phyloP scores from a whole-genome alignment of 2,113 vertebrate species.

The Pseudorectes ferrugineus region DNA sequence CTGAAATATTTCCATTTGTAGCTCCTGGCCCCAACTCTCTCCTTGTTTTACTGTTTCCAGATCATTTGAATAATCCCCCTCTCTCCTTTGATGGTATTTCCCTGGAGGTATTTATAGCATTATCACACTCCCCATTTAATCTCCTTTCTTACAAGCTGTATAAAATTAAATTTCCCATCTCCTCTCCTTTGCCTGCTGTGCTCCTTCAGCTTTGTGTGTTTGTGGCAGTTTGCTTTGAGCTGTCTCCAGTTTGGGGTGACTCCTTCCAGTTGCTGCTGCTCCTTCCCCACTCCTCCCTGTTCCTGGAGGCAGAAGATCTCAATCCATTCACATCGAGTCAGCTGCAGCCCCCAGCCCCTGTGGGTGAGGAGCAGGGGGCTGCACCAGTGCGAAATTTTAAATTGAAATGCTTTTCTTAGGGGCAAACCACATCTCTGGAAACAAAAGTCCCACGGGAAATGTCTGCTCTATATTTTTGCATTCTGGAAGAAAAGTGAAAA shows the following conservation, averaged over 20 bases:
- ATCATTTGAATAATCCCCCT: constrained; percentile 61
- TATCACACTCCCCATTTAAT: constrained; percentile 45
- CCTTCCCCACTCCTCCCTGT: not conserved
- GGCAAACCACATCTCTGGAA: not conserved
- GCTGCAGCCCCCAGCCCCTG: not conserved
- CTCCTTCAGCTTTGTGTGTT: not conserved
- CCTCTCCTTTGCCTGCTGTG: not conserved
- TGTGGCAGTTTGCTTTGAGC: not conserved
- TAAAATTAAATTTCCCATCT: not conserved
- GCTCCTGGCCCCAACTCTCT: constrained; percentile 14
- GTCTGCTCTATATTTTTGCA: not conserved
- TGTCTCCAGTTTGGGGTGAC: not conserved
- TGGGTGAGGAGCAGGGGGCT: not conserved
- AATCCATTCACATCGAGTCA: fast-evolving
- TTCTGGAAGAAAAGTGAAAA: not conserved
- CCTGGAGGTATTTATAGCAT: constrained; percentile 46
- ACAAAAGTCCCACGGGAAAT: not conserved
- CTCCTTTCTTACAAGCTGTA: constrained; percentile 1
- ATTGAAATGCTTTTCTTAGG: not conserved
- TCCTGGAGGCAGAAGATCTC: not conserved
- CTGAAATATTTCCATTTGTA: constrained; percentile 42
- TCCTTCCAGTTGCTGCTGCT: not conserved
- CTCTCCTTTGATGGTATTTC: constrained; percentile 61
- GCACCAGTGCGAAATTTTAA: not conserved
- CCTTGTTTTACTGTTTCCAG: constrained; percentile 46